These are phyloP conservation scores for Bettongia penicillata DNA, from an alignment of 2,113 vertebrate species.

Conservation along the genomic window DNA sequence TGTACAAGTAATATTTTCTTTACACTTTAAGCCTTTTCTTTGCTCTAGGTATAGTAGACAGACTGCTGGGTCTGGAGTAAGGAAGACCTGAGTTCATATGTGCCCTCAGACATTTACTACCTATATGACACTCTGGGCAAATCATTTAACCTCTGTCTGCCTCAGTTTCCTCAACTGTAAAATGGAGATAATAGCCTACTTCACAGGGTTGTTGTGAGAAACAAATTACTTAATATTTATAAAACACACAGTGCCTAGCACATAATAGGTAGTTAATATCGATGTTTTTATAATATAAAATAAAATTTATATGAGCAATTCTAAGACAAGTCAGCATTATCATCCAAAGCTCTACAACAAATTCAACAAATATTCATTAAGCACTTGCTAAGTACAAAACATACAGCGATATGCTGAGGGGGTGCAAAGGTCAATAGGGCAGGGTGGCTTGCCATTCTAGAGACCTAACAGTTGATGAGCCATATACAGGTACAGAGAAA, in stretches of 20 bases:
- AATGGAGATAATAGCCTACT: neutral
- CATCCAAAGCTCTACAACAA: too few relatives aligned
- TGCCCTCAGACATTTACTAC: neutral
- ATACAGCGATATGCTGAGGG: too few relatives aligned
- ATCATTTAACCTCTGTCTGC: neutral
- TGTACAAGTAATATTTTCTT: neutral
- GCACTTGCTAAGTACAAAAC: too few relatives aligned
- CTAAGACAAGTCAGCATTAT: too few relatives aligned
- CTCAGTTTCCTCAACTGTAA: neutral
- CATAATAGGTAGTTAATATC: neutral
- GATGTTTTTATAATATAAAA: too few relatives aligned
- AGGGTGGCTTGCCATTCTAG: too few relatives aligned
- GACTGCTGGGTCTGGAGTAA: neutral
- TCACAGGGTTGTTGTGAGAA: neutral
- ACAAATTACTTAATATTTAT: neutral
- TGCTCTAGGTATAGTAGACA: neutral
- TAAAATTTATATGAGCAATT: too few relatives aligned
- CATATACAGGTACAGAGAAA: too few relatives aligned
- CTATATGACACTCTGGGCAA: neutral
- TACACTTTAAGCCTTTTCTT: neutral
- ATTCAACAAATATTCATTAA: too few relatives aligned
- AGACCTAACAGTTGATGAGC: too few relatives aligned
- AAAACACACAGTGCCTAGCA: neutral
- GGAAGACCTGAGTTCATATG: neutral
- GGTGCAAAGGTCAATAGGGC: too few relatives aligned